These are phyloP conservation scores for Malurus elegans DNA, from an alignment of 2,113 vertebrate species.

Conservation along the genomic window DNA sequence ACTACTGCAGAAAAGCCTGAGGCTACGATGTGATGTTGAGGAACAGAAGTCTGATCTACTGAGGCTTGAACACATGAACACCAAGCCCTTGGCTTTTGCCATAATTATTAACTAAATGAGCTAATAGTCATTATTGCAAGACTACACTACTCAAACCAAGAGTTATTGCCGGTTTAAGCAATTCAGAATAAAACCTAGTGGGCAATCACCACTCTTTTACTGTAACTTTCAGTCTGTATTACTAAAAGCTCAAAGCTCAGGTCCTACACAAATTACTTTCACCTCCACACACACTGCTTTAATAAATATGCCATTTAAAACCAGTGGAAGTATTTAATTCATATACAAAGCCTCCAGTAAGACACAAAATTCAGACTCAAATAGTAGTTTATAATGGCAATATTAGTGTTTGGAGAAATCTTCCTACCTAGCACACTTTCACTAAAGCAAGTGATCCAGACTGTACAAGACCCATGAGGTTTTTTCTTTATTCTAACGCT, in stretches of 20 bases:
- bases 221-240: not conserved
- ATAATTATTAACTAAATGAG: not conserved
- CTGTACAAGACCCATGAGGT: not conserved
- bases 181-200: not conserved
- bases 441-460: not conserved
- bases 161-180: not conserved
- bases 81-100: not conserved
- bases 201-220: not conserved
- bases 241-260: not conserved
- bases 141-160: not conserved
- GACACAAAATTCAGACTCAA: not conserved
- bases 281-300: not conserved
- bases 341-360: not conserved
- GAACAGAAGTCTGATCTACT: not conserved
- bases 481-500: not conserved
- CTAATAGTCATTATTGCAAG: not conserved
- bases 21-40: rapidly evolving
- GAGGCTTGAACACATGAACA: not conserved
- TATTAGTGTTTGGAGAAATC: not conserved
- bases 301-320: not conserved
- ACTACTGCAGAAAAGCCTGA: not conserved
- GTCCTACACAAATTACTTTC: not conserved
- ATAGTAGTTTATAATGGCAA: not conserved
- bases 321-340: not conserved
- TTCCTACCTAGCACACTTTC: not conserved